phyloP scores from a whole-genome alignment of 2,797 vertebrate genomes.

The Zenarchopterus dispar region DNA sequence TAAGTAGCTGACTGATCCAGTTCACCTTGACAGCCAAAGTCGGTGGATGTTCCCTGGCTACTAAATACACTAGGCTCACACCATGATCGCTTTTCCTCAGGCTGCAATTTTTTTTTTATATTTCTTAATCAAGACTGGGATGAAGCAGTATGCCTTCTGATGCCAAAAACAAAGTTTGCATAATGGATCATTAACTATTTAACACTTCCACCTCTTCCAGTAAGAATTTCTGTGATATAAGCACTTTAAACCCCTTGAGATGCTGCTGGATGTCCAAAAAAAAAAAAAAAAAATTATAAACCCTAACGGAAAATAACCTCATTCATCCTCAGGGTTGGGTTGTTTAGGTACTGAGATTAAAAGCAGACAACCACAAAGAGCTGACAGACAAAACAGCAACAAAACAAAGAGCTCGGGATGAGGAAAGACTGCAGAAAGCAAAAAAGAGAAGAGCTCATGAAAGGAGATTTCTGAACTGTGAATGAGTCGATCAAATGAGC shows the following conservation, averaged over 20 bases:
- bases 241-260: background rate
- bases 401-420: conserved; percentile 19
- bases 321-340: conserved; percentile 31
- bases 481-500: background rate
- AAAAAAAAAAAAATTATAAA: conserved; percentile 13
- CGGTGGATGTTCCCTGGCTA: conserved; percentile 38
- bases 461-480: too few species aligned
- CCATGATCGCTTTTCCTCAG: conserved; percentile 9
- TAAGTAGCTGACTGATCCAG: conserved; percentile 42
- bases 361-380: conserved; percentile 24
- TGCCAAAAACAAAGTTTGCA: conserved; percentile 22
- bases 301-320: conserved; percentile 7
- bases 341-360: conserved; percentile 48
- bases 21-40: conserved; percentile 50
- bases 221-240: background rate
- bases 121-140: background rate
- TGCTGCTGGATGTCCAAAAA: background rate
- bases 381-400: conserved; percentile 27
- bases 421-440: conserved; percentile 50
- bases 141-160: conserved; percentile 5
- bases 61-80: conserved; percentile 39
- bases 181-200: background rate
- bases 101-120: conserved; percentile 17
- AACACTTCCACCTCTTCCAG: background rate
- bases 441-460: conserved; percentile 46